Percentiles rank a stretch among this genome's conserved stretches.
Conservation (phyloP, 2,113 vertebrate species). For the Chauna torquata region DNA sequence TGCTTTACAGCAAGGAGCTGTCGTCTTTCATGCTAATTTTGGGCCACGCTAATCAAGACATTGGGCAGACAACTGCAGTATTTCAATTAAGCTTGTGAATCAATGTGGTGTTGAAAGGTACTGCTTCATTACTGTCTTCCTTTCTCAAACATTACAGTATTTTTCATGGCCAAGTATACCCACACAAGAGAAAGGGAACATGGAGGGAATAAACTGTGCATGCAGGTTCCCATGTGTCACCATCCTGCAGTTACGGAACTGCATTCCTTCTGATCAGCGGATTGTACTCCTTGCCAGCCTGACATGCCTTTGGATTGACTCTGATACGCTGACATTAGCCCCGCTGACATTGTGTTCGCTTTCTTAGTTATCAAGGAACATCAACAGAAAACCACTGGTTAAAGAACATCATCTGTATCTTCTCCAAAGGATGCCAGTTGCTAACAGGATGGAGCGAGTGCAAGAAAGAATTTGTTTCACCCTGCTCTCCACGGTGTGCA, state of each 20-base stretch:
- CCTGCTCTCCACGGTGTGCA: neutral
- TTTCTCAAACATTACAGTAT: neutral
- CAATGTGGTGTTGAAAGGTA: slow-evolving; percentile 60
- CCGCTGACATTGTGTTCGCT: neutral
- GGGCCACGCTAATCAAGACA: slow-evolving; percentile 42
- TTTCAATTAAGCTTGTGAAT: slow-evolving; percentile 67
- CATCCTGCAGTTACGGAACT: neutral
- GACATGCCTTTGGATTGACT: neutral
- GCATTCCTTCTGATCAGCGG: neutral
- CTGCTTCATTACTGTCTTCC: slow-evolving; percentile 45
- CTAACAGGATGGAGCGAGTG: neutral
- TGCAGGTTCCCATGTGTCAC: neutral
- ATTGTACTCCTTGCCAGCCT: neutral
- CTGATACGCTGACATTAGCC: neutral
- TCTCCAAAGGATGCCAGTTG: neutral
- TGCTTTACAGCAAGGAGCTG: slow-evolving; percentile 49
- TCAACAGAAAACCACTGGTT: neutral
- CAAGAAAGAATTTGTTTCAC: neutral
- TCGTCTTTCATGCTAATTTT: slow-evolving; percentile 55
- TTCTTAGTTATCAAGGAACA: neutral
- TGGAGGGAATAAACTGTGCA: neutral
- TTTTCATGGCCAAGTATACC: neutral
- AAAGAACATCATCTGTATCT: neutral
- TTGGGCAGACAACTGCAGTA: slow-evolving; percentile 29
- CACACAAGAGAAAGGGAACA: neutral